Evolutionary conservation across 2,888 invertebrate species (phyloP), one percentile per base, ranked within the genome.

Genomic region (Torymus auratus): DNA sequence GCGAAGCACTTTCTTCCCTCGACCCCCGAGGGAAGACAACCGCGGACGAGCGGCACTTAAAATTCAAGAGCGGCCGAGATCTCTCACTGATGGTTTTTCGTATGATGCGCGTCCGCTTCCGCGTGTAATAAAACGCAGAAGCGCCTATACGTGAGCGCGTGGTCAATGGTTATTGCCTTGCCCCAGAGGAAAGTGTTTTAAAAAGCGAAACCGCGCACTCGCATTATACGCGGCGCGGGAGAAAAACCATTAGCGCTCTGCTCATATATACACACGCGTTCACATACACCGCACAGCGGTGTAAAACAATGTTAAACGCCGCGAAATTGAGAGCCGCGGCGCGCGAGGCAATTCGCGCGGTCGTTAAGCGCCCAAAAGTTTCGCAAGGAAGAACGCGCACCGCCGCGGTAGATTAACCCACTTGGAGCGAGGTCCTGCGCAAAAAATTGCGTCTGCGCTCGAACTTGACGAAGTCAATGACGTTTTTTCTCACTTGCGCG

Each of bases 111-210:
- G 50, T 56, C 14, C 50, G 52, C 61, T 65, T 79, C 58, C 69
- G 56, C n/a, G 28, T 41, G 58, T 20, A 56, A 52, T 58, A 74
- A 69, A 65, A 58, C 13, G 65, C 15, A 53, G 41, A 69, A 53
- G 70, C 52, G 41, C 41, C 41, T 7, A 41, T 41, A 41, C 41
- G 41, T 41, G 41, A 0, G 41, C 65, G 10, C 70, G 15, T 14
- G 60, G 64, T 52, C 64, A 28, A 62, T 69, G 56, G 69, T 78
- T 79, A 73, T 17, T n/a, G 56, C 56, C 12, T 41, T 41, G 41
- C 41, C 12, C 20, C 52, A 74, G 64, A 56, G 62, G 69, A 74
- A 80, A 80, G 74, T 80, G 28, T 70, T 80, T 80, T 74, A 80
- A 80, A 77, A 74, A 80, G 64, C 74, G 60, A 80, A 62, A 80